Conservation (phyloP, 2,888 invertebrate genomes). For the Iphiclides podalirius region DNA sequence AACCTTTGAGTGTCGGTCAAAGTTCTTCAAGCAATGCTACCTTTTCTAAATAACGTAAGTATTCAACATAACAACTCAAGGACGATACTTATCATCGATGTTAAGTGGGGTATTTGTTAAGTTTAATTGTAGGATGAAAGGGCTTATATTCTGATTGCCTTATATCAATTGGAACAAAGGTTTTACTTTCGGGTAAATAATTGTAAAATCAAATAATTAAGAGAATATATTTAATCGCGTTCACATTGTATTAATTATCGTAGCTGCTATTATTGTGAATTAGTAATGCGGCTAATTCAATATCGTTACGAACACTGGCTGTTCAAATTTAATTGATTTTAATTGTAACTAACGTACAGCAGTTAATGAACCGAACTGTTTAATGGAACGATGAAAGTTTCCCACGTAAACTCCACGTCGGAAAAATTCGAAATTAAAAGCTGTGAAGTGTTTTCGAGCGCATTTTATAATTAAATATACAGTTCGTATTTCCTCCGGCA, state of each 20-base stretch:
- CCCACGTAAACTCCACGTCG: constrained; percentile 13
- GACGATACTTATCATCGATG: too few relatives aligned
- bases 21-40: too few relatives aligned
- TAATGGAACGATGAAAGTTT: constrained; percentile 18
- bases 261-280: not conserved
- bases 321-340: constrained; percentile 10
- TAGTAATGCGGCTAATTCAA: constrained; percentile 5
- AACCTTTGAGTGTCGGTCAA: too few relatives aligned
- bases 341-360: constrained; percentile 13
- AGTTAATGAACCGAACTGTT: constrained; percentile 13
- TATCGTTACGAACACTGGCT: not conserved
- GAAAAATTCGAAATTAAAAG: constrained; percentile 28
- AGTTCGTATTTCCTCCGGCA: constrained; percentile 28
- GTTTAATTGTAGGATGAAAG: too few relatives aligned
- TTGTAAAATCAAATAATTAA: too few relatives aligned
- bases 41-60: too few relatives aligned
- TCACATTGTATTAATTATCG: not conserved
- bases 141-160: too few relatives aligned
- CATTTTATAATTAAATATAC: constrained; percentile 37
- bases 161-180: too few relatives aligned
- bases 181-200: too few relatives aligned
- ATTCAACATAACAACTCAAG: too few relatives aligned
- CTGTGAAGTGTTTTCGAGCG: constrained; percentile 32
- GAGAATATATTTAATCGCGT: too few relatives aligned
- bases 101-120: too few relatives aligned